Base-by-base conservation (phyloP, 2,888 invertebrate species). In the Drepana falcataria region DNA sequence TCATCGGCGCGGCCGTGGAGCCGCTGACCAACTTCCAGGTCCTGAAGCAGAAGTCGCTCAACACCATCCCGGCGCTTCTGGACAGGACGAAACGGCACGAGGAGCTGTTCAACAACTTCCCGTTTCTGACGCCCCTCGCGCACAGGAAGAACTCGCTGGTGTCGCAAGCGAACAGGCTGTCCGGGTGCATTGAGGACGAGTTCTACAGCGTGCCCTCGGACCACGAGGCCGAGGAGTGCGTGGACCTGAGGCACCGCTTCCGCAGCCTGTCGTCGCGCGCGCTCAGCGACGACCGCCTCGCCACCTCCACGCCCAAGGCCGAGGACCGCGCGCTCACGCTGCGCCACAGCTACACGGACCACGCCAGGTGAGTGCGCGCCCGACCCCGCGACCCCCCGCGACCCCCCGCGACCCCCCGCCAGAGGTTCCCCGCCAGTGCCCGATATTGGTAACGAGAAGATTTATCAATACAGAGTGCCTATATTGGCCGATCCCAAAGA, bases 61-160 rank as follows among this genome's bases (percentile, higher is more conserved):
- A 85, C 73, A 89, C 89, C 4, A 87, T 91, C 53, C 89, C 91
- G 51, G 86, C 87, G 54, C 63, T 83, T 54, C 68, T 85, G 48
- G 90, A 90, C 56, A 72, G 73, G 60, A 72, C 71, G 60, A 76
- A 70, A 55, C 77, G 77, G 59, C 77, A 74, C 73, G 88, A 87
- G 68, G 90, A 91, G 69, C 71, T 93, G 58, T 92, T 93, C 76
- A 91, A 91, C 58, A 91, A 91, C 73, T 91, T 92, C 57, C 91
- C 91, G 53, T 93, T 93, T 69, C 77, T 93, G 61, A 93, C 93
- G 56, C 93, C 93, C 52, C 84, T 92, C 48, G 91, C 92, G 55
- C 89, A 92, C 71, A 73, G 93, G 2, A 91, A 90, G 80, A 85
- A 78, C 66, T 91, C 90, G 34, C 77, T 87, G 5, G 77, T 83